Evolutionary conservation across 2,797 vertebrate genomes (phyloP).

Genomic region (Dermochelys coriacea): DNA sequence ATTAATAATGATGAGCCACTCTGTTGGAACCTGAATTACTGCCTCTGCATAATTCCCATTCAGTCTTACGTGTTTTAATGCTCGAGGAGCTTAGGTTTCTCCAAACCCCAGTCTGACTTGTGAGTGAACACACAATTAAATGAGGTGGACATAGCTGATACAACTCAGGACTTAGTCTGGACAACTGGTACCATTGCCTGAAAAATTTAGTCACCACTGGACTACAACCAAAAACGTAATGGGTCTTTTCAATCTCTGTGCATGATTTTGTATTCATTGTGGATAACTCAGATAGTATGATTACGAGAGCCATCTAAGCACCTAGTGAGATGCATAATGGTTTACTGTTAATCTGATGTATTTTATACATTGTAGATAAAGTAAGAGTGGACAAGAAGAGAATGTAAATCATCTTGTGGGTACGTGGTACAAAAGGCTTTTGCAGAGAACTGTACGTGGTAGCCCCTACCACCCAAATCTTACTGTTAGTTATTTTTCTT

Average conservation of each 20-base stretch:
- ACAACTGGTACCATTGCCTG: neutral
- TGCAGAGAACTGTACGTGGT: neutral
- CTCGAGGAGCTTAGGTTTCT: neutral
- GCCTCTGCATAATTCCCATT: accelerated
- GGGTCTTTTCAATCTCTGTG: neutral
- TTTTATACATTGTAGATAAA: neutral
- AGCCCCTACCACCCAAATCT: neutral
- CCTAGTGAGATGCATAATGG: neutral
- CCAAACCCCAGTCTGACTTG: neutral
- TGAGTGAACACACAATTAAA: neutral
- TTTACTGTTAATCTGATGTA: neutral
- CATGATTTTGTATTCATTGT: neutral
- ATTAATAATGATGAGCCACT: neutral
- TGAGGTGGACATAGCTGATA: neutral
- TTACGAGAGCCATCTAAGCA: neutral
- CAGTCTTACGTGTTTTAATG: neutral
- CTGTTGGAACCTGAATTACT: neutral
- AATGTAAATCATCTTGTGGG: neutral
- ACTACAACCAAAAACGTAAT: neutral
- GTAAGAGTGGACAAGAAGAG: neutral
- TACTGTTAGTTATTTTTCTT: neutral
- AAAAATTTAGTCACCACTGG: neutral
- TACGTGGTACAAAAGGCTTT: neutral
- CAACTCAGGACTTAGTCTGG: neutral
- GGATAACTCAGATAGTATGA: neutral